Base-by-base conservation (phyloP, 2,888 invertebrate genomes). In the Caenorhabditis parvicauda region DNA sequence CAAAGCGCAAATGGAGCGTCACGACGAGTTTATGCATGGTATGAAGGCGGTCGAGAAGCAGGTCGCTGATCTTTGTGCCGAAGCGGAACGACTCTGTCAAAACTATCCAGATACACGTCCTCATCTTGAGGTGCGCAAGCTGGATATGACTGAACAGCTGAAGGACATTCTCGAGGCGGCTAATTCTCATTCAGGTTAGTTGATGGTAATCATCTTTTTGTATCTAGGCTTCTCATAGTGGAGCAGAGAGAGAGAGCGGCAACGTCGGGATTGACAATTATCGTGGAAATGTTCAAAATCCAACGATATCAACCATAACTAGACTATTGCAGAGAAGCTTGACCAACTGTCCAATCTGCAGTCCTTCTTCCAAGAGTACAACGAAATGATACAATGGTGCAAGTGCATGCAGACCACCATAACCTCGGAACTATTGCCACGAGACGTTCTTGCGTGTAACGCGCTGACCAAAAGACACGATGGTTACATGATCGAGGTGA, bases 101-200 rank as follows among this genome's bases (percentile, higher is more conserved):
- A 86, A 89, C n/a, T 96, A 91, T 86, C 95, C 95, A 0, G 94
- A 95, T 83, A 94, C 96, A 0, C 87, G 88, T 67, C 92, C 93
- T 60, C 96, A 96, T 83, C 91, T 98, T 57, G 88, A 89, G 21
- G 72, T 70, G 5, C 94, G 95, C 75, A 88, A 91, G 67, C 90
- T 92, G 75, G 93, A 94, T 38, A 91, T 92, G 14, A 87, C 89
- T 1, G 90, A 89, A 60, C 88, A 90, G 0, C 90, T 95, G 87
- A 87, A 88, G 49, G 88, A 89, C 52, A 85, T 96, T 7, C 85
- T 89, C 50, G 87, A 87, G 64, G 89, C 90, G 0, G 88, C 88
- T 37, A 87, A 87, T 55, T 66, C 72, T 25, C 86, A 90, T 74
- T 88, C 88, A 75, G 88, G n/a, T n/a, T n/a, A n/a, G n/a, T n/a